Evolutionary conservation across 2,113 vertebrate species (phyloP).

Genomic region (Rhinolophus sinicus): DNA sequence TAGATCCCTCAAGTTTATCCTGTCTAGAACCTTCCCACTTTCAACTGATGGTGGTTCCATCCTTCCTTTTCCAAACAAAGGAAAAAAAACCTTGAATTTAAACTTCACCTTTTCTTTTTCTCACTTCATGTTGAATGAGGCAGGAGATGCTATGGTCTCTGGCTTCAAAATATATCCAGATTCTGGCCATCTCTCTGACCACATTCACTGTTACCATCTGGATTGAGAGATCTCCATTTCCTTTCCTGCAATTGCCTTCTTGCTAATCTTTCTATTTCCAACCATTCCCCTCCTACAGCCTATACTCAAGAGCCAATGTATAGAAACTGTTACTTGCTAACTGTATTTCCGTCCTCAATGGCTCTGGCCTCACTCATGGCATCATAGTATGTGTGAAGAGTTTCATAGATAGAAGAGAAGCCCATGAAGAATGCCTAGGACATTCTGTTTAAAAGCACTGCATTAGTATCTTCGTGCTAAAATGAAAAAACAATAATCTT

Average conservation of each 20-base stretch:
- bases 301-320: background rate
- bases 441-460: background rate
- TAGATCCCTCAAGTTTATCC: background rate
- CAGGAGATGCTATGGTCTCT: background rate
- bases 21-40: background rate
- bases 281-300: background rate
- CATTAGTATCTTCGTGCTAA: background rate
- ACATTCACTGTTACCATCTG: background rate
- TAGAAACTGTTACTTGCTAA: background rate
- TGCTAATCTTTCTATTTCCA: background rate
- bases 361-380: background rate
- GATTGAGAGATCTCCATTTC: background rate
- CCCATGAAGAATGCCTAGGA: background rate
- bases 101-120: background rate
- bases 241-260: background rate
- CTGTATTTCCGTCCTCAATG: background rate
- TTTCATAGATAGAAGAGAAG: background rate
- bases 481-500: background rate
- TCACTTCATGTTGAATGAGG: background rate
- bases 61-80: background rate
- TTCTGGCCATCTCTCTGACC: background rate
- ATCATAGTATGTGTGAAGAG: background rate
- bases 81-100: background rate
- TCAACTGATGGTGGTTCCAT: background rate
- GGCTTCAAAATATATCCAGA: background rate